These are phyloP conservation scores for Scalopus aquaticus DNA, from an alignment of 2,113 vertebrate species.

Conservation along the genomic window DNA sequence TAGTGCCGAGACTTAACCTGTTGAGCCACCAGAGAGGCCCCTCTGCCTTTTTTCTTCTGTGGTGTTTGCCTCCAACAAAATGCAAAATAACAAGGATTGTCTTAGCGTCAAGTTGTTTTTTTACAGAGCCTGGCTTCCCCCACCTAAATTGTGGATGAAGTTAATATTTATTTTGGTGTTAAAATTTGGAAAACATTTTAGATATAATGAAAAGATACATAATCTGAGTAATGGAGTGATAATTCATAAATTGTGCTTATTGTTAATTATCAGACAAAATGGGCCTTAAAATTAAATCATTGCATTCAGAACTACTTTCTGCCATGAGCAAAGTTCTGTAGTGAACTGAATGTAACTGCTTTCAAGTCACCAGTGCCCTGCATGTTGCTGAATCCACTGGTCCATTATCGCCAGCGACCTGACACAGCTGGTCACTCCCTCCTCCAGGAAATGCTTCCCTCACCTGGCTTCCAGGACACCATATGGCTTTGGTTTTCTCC, in stretches of 20 bases:
- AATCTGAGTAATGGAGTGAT: not conserved
- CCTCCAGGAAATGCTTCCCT: slow-evolving; percentile 13
- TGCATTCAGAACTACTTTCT: slow-evolving; percentile 1
- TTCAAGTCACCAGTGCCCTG: not conserved
- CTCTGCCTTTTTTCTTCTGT: too few relatives aligned
- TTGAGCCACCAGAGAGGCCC: too few relatives aligned
- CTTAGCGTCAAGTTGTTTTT: not conserved
- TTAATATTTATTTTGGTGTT: not conserved
- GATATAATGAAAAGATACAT: not conserved
- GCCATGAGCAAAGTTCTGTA: not conserved
- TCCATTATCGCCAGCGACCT: not conserved
- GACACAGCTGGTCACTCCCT: not conserved
- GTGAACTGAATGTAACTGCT: not conserved
- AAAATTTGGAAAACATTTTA: not conserved
- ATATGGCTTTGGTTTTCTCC: not conserved
- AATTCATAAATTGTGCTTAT: not conserved
- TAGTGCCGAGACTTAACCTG: too few relatives aligned
- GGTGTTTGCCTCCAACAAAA: not conserved
- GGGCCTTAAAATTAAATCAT: slow-evolving; percentile 20
- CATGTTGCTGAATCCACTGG: not conserved
- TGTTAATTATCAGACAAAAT: slow-evolving; percentile 30
- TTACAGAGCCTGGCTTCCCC: not conserved
- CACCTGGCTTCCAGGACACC: not conserved
- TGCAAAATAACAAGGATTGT: not conserved
- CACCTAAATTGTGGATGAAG: not conserved